Evolutionary conservation across 2,797 vertebrate species (phyloP), one percentile per base, ranked within the genome.

Genomic region (Sphenodon punctatus): DNA sequence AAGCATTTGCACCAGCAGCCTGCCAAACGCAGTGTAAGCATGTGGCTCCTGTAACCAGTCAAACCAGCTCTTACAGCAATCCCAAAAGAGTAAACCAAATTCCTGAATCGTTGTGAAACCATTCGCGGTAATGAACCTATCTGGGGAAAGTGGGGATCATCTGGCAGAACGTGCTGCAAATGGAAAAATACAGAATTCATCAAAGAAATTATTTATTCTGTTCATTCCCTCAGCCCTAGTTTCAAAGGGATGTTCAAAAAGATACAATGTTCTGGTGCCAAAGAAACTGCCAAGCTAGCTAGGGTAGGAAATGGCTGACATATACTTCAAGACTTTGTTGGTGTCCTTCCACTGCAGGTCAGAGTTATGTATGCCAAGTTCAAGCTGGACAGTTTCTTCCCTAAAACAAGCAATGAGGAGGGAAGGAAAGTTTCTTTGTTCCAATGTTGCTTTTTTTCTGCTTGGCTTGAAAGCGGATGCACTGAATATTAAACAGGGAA

Each of bases 401-500:
- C 13, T 32, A 45, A 78, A 86, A 90, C 53, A 63, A 66, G 85
- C 78, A 48, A 27, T n/a, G 60, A 0, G 0, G 65, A 39, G 25
- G 27, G 7, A 5, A 15, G 12, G 58, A 34, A n/a, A 0, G 80
- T 61, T 75, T 61, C 45, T 30, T 46, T 0, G 0, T 65, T 88
- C 84, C 87, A 86, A 84, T 87, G 61, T 67, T 46, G 41, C 34
- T 92, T 84, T 80, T 91, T 83, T 77, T 60, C 70, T 83, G 55
- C 61, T 72, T 1, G 0, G 72, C 84, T 83, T 48, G 73, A 72
- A 91, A 92, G 75, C 27, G 48, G 78, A 83, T 84, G 84, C 43
- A 1, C 66, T 83, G 89, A 89, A 92, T 91, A 86, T 91, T 91
- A 92, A 92, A 75, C 84, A 93, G 92, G 61, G 16, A 61, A 72